phyloP scores from a whole-genome alignment of 2,888 invertebrate species.

The Eurytoma californica region DNA sequence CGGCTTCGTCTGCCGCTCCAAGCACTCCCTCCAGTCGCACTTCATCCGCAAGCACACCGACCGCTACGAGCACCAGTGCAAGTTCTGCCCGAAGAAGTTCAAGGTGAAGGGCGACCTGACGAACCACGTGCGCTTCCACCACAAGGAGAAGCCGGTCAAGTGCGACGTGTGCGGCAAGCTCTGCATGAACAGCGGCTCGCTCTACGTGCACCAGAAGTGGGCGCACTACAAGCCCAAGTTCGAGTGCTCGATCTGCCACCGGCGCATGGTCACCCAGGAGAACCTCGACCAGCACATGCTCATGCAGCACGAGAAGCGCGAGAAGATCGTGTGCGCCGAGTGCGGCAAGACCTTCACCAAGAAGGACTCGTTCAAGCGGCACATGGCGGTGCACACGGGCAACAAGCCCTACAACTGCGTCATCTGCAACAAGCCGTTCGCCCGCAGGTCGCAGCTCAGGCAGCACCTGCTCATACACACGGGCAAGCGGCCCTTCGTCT shows the following conservation, averaged over 20 bases:
- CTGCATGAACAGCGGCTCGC: constrained; percentile 71
- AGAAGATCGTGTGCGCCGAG: constrained; percentile 72
- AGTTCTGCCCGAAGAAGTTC: constrained; percentile 70
- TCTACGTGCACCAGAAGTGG: constrained; percentile 74
- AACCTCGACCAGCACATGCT: constrained; percentile 72
- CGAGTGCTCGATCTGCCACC: constrained; percentile 72
- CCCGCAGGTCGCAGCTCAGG: constrained; percentile 70
- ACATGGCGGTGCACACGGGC: constrained; percentile 73
- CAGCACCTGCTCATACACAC: constrained; percentile 73
- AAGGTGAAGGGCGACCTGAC: constrained; percentile 73
- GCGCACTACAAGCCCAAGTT: constrained; percentile 73
- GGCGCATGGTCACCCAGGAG: constrained; percentile 73
- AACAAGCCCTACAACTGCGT: constrained; percentile 70
- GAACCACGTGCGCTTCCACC: constrained; percentile 72
- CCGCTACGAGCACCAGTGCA: constrained; percentile 70
- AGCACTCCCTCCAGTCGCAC: constrained; percentile 73
- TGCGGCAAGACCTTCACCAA: constrained; percentile 73
- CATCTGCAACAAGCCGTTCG: constrained; percentile 72
- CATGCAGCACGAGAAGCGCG: constrained; percentile 71
- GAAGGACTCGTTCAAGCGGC: constrained; percentile 72
- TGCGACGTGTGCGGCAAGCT: constrained; percentile 71
- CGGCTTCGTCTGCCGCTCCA: constrained; percentile 71
- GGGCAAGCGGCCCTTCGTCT: constrained; percentile 71
- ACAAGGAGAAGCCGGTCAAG: constrained; percentile 71
- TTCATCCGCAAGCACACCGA: constrained; percentile 73